Percentiles rank a stretch among this genome's conserved stretches.
These are phyloP conservation scores for Halichoerus grypus DNA, from an alignment of 2,113 vertebrate species.

Conservation along the genomic window DNA sequence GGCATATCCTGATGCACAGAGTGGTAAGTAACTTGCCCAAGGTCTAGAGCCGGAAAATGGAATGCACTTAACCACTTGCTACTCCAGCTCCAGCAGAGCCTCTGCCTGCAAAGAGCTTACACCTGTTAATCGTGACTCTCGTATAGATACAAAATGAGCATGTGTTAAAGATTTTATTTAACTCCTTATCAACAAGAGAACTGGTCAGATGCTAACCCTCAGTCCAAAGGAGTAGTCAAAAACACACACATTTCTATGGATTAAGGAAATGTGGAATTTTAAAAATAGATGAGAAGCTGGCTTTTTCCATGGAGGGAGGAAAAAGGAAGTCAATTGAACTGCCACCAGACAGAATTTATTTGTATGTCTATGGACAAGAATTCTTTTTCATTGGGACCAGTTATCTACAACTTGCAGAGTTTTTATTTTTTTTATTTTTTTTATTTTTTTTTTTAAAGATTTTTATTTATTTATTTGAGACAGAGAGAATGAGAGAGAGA, in stretches of 20 bases:
- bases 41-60: background rate
- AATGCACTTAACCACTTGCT: background rate
- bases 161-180: slow-evolving; percentile 56
- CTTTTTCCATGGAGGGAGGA: background rate
- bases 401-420: slow-evolving; percentile 30
- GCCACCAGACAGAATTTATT: background rate
- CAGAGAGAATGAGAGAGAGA: too few relatives aligned
- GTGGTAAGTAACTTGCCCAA: background rate
- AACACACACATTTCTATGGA: background rate
- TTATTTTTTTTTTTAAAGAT: too few relatives aligned
- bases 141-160: background rate
- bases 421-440: too few relatives aligned
- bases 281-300: slow-evolving; percentile 2
- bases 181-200: slow-evolving; percentile 22
- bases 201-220: background rate
- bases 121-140: slow-evolving; percentile 25
- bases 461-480: too few relatives aligned
- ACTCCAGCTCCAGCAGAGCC: background rate
- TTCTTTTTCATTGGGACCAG: slow-evolving; percentile 25
- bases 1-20: background rate
- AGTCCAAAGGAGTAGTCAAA: slow-evolving; percentile 30
- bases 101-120: slow-evolving; percentile 20
- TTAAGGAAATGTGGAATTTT: background rate
- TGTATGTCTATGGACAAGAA: background rate
- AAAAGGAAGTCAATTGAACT: background rate